Percentiles rank a stretch among this genome's conserved stretches.
phyloP scores from a whole-genome alignment of 2,113 vertebrate species.

The Actinemys pallida region DNA sequence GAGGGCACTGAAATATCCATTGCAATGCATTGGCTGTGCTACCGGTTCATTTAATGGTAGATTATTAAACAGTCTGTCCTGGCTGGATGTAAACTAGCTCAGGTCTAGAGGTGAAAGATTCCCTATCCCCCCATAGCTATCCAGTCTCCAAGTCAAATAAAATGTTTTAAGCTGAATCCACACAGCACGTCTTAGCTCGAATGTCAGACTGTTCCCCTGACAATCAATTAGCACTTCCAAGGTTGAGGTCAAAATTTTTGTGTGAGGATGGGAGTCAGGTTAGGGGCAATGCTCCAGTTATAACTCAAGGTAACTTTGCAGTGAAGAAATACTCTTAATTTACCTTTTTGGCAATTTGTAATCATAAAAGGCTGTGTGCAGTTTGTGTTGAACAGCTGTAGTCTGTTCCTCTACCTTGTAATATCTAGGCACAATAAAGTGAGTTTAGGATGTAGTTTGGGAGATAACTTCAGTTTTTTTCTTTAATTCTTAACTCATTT shows the following conservation, averaged over 20 bases:
- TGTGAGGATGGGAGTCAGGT: accelerated
- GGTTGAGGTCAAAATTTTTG: accelerated
- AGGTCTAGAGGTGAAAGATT: background rate
- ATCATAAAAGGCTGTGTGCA: background rate
- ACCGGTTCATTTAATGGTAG: background rate
- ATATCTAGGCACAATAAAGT: background rate
- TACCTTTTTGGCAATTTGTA: background rate
- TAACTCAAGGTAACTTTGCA: background rate
- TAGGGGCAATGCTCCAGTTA: background rate
- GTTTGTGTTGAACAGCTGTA: background rate
- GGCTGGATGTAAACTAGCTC: background rate
- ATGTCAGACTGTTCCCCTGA: background rate
- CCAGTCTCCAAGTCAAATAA: background rate
- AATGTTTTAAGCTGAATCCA: background rate
- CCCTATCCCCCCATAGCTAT: background rate
- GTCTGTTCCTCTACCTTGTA: background rate
- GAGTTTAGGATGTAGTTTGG: background rate
- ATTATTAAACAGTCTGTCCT: background rate
- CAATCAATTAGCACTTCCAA: background rate
- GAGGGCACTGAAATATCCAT: background rate
- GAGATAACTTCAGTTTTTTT: background rate
- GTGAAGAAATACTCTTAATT: background rate
- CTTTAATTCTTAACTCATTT: slow-evolving; percentile 48
- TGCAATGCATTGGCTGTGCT: background rate
- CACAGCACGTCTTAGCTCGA: background rate